These are phyloP conservation scores for Rutilus rutilus DNA, from an alignment of 2,113 vertebrate genomes.

Conservation along the genomic window DNA sequence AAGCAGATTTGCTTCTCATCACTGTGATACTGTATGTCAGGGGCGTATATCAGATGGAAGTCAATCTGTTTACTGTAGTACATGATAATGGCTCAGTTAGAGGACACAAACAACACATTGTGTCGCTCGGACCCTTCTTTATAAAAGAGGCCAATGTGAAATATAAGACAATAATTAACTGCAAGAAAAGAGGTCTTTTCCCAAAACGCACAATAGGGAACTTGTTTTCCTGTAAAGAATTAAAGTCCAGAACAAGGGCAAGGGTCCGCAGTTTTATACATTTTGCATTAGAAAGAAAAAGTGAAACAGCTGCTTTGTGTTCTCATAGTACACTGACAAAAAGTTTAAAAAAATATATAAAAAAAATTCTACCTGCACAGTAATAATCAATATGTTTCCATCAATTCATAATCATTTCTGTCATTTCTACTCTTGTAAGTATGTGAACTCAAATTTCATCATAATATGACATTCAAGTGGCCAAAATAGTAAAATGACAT, in stretches of 20 bases:
- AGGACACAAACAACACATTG: conserved; percentile 61
- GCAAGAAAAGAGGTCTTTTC: conserved; percentile 52
- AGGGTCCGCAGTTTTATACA: conserved; percentile 8
- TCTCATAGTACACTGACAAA: background rate
- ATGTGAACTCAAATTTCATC: background rate
- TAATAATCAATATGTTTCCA: background rate
- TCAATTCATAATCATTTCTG: background rate
- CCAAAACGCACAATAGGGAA: conserved; percentile 55
- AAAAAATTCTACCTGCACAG: background rate
- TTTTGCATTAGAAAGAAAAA: background rate
- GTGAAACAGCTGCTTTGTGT: background rate
- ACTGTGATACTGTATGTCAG: conserved; percentile 53
- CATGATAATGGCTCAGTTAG: conserved; percentile 63
- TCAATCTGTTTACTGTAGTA: conserved; percentile 68
- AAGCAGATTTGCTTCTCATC: conserved; percentile 66
- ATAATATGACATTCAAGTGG: background rate
- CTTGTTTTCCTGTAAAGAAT: conserved; percentile 46
- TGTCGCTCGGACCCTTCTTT: conserved; percentile 50
- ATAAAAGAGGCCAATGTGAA: conserved; percentile 54
- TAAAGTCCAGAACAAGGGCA: conserved; percentile 19
- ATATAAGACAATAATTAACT: conserved; percentile 59
- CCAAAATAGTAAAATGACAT: background rate
- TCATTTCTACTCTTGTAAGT: background rate
- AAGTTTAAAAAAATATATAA: background rate
- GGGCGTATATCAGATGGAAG: conserved; percentile 64